Evolutionary conservation across 2,113 vertebrate genomes (phyloP).

Genomic region (Pampusana beccarii): DNA sequence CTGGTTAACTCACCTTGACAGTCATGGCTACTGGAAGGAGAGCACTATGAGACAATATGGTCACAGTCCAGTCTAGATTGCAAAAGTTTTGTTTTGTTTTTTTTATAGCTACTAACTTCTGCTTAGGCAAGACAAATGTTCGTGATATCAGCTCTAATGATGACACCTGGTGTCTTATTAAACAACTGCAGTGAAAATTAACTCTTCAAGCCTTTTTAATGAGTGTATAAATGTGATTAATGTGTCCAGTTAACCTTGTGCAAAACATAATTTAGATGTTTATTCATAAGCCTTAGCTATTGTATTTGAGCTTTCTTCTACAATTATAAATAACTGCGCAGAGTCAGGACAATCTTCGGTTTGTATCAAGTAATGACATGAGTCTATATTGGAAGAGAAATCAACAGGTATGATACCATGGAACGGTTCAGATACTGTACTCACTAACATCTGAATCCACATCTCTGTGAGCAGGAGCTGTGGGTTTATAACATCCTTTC

Average conservation of each 20-base stretch:
- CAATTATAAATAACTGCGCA: background rate
- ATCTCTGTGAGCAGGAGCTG: background rate
- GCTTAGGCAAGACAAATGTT: background rate
- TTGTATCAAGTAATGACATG: background rate
- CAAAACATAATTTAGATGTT: background rate
- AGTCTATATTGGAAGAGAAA: background rate
- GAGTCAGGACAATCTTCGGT: background rate
- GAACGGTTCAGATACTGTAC: background rate
- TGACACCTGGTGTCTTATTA: background rate
- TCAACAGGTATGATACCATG: background rate
- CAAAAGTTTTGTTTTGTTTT: background rate
- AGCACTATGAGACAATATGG: background rate
- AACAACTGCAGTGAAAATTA: background rate
- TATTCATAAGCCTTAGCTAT: background rate
- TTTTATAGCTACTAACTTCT: background rate
- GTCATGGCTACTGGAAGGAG: background rate
- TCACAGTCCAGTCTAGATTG: background rate
- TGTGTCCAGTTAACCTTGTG: background rate
- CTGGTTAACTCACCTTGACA: background rate
- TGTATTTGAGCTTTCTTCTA: background rate
- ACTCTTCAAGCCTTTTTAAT: background rate
- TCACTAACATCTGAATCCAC: background rate
- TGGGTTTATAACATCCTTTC: background rate
- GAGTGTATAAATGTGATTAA: background rate
- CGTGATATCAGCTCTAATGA: background rate